Evolutionary conservation across 2,113 vertebrate genomes (phyloP).

Genomic region (Nannobrachium achirus): DNA sequence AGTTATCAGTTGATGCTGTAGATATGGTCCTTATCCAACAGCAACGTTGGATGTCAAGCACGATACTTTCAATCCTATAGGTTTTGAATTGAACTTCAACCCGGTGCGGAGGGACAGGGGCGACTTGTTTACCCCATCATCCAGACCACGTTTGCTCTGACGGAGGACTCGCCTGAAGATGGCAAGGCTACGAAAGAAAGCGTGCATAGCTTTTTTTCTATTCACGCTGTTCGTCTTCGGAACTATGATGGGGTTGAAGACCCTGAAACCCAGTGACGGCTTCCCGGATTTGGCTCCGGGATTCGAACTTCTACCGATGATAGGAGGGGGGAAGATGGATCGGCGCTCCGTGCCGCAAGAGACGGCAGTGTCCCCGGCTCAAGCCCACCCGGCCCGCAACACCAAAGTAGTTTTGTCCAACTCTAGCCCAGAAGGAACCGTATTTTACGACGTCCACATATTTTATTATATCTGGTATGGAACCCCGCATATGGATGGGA

Average conservation of each 20-base stretch:
- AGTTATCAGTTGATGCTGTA: background rate
- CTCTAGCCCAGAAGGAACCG: conserved; percentile 69
- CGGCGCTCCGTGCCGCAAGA: conserved; percentile 66
- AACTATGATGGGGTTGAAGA: conserved; percentile 88
- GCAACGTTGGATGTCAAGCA: background rate
- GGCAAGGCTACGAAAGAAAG: conserved; percentile 85
- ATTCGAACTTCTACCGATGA: conserved; percentile 66
- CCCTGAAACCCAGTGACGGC: conserved; percentile 84
- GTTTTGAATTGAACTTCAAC: conserved; percentile 26
- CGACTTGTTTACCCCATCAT: conserved; percentile 15
- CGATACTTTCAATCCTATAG: conserved; percentile 15
- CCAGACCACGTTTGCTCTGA: conserved; percentile 9
- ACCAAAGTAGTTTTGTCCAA: conserved; percentile 73
- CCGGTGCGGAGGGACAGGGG: background rate
- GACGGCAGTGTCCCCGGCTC: conserved; percentile 60
- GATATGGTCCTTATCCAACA: background rate
- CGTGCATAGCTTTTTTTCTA: conserved; percentile 85
- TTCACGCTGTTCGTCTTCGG: conserved; percentile 88
- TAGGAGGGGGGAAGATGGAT: conserved; percentile 70
- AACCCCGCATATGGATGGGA: conserved; percentile 79
- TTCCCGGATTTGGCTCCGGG: conserved; percentile 83
- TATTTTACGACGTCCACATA: conserved; percentile 88
- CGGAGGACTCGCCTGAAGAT: conserved; percentile 60
- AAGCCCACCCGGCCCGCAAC: conserved; percentile 56
- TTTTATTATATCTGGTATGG: conserved; percentile 93